Conservation (phyloP, 2,888 invertebrate species). For the Hylaea fasciaria region DNA sequence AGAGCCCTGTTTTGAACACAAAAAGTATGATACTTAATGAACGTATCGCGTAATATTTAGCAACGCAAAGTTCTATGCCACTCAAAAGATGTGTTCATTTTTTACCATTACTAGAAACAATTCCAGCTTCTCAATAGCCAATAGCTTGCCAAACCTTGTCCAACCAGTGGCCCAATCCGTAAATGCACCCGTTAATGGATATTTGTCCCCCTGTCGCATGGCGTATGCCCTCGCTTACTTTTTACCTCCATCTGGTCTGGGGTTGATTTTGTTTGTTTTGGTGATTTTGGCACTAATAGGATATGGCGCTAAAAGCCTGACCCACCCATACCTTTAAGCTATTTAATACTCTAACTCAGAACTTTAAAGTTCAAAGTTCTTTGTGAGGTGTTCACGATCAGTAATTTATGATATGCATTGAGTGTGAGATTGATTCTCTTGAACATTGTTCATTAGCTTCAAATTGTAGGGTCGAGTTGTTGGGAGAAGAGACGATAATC, state of each 20-base stretch:
- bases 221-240: constrained; percentile 32
- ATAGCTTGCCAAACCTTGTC: neutral
- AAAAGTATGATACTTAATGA: no score
- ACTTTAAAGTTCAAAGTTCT: constrained; percentile 8
- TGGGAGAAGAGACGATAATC: constrained; percentile 12
- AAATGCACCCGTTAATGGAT: constrained; percentile 44
- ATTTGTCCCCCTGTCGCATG: constrained; percentile 26
- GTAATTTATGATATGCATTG: constrained; percentile 32
- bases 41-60: no score
- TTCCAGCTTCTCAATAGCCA: neutral
- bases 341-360: constrained; percentile 1
- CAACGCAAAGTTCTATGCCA: no score
- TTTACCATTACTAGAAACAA: no score
- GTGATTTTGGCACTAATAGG: constrained; percentile 42
- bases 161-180: constrained; percentile 24
- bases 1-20: no score
- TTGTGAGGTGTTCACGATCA: neutral
- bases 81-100: no score
- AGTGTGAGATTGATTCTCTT: constrained; percentile 30
- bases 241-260: constrained; percentile 30
- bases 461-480: constrained; percentile 15
- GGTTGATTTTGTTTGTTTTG: constrained; percentile 41
- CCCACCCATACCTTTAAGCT: constrained; percentile 1
- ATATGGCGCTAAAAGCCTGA: constrained; percentile 40
- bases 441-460: constrained; percentile 16